Base-by-base conservation (phyloP, 2,797 vertebrate species). In the Miichthys miiuy region DNA sequence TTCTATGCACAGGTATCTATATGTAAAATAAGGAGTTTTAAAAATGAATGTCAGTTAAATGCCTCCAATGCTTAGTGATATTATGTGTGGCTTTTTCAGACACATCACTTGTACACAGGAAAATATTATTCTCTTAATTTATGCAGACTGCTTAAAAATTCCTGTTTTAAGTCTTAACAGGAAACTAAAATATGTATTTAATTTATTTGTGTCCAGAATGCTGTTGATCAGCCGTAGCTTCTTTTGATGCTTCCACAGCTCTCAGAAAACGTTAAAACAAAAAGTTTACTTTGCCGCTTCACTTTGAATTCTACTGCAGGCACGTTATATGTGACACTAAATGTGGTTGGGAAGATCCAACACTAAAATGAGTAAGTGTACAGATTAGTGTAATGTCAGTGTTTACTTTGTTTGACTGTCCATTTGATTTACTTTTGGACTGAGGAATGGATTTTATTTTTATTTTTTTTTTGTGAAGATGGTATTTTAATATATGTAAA, bases 401-500 rank as follows among this genome's bases (percentile, higher is more conserved):
- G 85, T 92, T 93, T 67, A 80, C 76, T 82, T 85, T 81, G 70
- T 88, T 91, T 81, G 65, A 72, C 61, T 72, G 78, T 91, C 67
- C 56, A 38, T 88, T 82, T 47, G 76, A 73, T 88, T 87, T 86
- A 55, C 66, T 72, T 88, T 89, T 73, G 80, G 80, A 88, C 68
- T 95, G 91, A 94, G 92, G 92, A 94, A 93, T 95, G 93, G 47
- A 44, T 67, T 38, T 82, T 65, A n/a, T n/a, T 70, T 57, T 76
- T 52, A 25, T 30, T 54, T 62, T 72, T 67, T 77, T 72, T 77
- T 60, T 82, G 79, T 90, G 68, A 95, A 96, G 91, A 96, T 96
- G 94, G 94, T 95, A 96, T 97, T 97, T 97, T 96, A 96, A 97
- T 97, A 96, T 97, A 97, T 97, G 96, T 97, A 96, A 92, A 97